Evolutionary conservation across 2,113 vertebrate genomes (phyloP).

Genomic region (Centrocercus urophasianus): DNA sequence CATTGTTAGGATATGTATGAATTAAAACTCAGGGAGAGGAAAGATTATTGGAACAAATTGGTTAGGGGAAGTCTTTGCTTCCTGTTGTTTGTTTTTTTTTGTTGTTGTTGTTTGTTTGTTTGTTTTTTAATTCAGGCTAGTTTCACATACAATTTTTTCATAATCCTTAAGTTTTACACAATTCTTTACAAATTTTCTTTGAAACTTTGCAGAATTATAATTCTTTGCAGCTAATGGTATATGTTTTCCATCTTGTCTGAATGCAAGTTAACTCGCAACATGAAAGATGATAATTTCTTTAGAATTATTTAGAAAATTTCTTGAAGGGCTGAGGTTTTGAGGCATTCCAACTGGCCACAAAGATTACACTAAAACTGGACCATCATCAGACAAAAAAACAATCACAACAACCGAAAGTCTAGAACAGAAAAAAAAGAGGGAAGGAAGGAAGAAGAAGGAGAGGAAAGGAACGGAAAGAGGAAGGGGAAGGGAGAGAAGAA

Average conservation of each 20-base stretch:
- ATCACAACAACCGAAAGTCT: too few species aligned
- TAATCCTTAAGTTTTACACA: background rate
- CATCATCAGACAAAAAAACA: too few species aligned
- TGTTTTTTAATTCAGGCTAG: background rate
- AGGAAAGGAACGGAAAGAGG: background rate
- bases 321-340: background rate
- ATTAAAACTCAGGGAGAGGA: background rate
- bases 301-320: too few species aligned
- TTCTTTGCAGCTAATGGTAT: background rate
- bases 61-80: background rate
- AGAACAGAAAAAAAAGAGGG: too few species aligned
- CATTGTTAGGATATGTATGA: background rate
- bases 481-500: background rate
- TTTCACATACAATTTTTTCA: background rate
- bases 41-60: background rate
- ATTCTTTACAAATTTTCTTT: background rate
- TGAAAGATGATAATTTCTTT: background rate
- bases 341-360: background rate
- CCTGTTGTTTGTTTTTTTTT: background rate
- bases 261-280: background rate
- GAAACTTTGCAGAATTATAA: background rate
- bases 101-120: too few species aligned
- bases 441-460: too few species aligned
- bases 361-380: background rate
- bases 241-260: background rate